Evolutionary conservation across 35 echinoderm and acorn worm genomes (phyloP).

Genomic region (Holothuria glaberrima): DNA sequence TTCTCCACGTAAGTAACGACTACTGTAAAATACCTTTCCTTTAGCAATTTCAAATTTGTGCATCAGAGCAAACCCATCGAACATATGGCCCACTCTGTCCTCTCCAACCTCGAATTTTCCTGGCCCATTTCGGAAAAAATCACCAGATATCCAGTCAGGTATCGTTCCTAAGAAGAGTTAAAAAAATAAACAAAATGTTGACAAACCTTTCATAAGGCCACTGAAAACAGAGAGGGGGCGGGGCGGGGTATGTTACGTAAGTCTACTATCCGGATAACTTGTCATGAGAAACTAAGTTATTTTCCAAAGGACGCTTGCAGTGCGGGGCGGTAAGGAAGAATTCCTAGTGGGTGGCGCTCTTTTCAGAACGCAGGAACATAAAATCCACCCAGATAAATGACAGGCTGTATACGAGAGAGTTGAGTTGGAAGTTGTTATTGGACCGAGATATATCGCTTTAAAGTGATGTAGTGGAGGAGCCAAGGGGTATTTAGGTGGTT

Average conservation of each 20-base stretch:
- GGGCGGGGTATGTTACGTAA: not conserved
- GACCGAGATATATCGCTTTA: no score
- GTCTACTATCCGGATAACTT: no score
- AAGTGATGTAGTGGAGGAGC: no score
- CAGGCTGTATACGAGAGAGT: no score
- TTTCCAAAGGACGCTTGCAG: no score
- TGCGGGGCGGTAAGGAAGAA: no score
- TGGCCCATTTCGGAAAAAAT: conserved; percentile 81
- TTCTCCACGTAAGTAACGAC: conserved; percentile 68
- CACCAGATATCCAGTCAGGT: conserved; percentile 73
- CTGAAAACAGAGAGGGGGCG: not conserved
- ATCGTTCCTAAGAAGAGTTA: conserved; percentile 60
- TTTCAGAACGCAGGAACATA: no score
- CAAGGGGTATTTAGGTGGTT: no score
- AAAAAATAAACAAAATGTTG: not conserved
- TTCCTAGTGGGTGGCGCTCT: no score
- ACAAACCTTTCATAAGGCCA: not conserved
- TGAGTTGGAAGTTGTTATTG: no score
- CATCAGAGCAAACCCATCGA: conserved; percentile 84
- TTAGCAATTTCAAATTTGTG: conserved; percentile 79
- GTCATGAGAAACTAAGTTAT: no score
- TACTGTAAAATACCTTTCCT: conserved; percentile 69
- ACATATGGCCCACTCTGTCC: conserved; percentile 57
- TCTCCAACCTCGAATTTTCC: conserved; percentile 78
- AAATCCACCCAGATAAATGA: no score